Conservation (phyloP, 2,797 vertebrate species). For the Enteromius treurensis region DNA sequence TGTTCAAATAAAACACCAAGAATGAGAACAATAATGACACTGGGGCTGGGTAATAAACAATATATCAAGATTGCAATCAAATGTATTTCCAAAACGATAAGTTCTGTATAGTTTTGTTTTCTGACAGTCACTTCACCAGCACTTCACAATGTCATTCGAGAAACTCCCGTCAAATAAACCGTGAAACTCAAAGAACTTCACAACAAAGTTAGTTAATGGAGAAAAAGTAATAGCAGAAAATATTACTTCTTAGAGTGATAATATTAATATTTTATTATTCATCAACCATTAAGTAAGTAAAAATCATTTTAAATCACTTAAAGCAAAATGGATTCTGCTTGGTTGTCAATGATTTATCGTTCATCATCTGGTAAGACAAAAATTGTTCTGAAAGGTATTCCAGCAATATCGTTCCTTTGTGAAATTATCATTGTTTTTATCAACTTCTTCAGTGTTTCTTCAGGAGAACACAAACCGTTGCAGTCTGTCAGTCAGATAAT, state of each 20-base stretch:
- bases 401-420: not conserved
- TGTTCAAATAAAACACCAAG: not conserved
- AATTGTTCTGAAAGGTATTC: not conserved
- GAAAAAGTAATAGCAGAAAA: not conserved
- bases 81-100: not conserved
- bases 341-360: not conserved
- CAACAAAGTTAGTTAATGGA: not conserved
- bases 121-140: not conserved
- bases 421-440: too few relatives aligned
- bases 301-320: not conserved
- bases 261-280: not conserved
- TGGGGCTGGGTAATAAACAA: not conserved
- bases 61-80: not conserved
- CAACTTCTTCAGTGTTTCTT: too few relatives aligned
- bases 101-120: not conserved
- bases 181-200: not conserved
- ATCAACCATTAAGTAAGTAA: not conserved
- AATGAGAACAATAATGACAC: not conserved
- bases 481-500: too few relatives aligned
- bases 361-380: not conserved
- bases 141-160: not conserved
- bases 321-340: too few relatives aligned
- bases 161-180: not conserved
- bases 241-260: not conserved
- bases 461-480: too few relatives aligned